A percentile compares a stretch with the other conserved stretches of the same genome.
phyloP scores from a whole-genome alignment of 2,888 invertebrate genomes.

The Thyatira batis region DNA sequence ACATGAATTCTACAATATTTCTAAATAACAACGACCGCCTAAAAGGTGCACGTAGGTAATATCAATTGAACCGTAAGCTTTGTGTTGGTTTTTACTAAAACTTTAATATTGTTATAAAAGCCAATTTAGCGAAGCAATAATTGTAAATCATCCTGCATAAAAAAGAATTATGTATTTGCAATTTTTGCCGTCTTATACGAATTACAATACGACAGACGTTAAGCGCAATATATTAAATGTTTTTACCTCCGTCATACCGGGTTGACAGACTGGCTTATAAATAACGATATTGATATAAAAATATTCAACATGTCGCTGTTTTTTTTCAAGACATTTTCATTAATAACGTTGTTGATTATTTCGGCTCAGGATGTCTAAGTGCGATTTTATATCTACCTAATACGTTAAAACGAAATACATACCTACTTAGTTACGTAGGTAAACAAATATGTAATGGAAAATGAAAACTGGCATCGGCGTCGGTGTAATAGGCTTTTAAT shows the following conservation, averaged over 20 bases:
- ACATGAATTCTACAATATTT: too few species aligned
- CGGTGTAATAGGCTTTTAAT: too few species aligned
- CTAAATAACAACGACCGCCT: not conserved
- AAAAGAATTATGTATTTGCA: conserved; percentile 37
- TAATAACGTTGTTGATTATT: not conserved
- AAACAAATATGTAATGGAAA: too few species aligned
- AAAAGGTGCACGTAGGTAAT: too few species aligned
- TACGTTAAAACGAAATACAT: too few species aligned
- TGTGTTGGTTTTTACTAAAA: not conserved
- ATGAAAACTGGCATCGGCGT: too few species aligned
- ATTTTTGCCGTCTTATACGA: conserved; percentile 16
- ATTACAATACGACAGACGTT: conserved; percentile 22
- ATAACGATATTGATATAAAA: conserved; percentile 16
- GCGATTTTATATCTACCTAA: too few species aligned
- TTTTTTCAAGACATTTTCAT: not conserved
- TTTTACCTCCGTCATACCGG: conserved; percentile 30
- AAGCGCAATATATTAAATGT: conserved; percentile 42
- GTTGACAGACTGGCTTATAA: conserved; percentile 36
- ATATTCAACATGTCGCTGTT: not conserved
- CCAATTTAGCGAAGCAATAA: conserved; percentile 40
- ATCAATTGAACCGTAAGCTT: too few species aligned
- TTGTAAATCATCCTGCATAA: conserved; percentile 45
- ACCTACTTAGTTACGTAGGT: too few species aligned
- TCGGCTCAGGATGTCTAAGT: not conserved
- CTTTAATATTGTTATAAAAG: conserved; percentile 31